Evolutionary conservation across 2,113 vertebrate species (phyloP).

Genomic region (Ceratotherium simum): DNA sequence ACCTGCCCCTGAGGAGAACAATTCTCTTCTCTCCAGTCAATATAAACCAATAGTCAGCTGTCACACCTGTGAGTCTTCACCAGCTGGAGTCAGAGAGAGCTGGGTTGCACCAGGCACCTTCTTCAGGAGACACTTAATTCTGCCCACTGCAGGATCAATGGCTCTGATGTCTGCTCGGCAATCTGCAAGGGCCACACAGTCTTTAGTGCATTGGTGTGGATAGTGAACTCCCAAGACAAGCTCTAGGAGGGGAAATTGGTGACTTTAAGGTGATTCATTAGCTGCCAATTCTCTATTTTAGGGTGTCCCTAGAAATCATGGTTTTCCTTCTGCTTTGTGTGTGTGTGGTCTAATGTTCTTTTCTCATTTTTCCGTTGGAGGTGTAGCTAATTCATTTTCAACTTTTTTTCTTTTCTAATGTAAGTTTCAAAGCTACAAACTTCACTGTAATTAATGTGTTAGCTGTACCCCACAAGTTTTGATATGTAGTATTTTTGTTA

Average conservation of each 20-base stretch:
- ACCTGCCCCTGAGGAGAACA: background rate
- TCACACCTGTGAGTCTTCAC: background rate
- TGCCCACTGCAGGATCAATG: background rate
- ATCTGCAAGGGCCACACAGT: background rate
- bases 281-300: background rate
- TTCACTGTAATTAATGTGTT: background rate
- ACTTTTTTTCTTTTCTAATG: background rate
- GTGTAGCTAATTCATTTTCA: background rate
- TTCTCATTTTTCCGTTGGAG: background rate
- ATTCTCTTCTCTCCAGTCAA: background rate
- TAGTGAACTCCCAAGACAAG: background rate
- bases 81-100: background rate
- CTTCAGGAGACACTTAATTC: background rate
- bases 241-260: background rate
- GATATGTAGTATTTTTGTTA: background rate
- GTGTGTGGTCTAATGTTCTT: background rate
- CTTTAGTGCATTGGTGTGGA: background rate
- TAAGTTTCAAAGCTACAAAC: constrained; percentile 20
- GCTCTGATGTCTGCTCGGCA: too few relatives aligned
- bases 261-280: background rate
- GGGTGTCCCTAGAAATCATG: background rate
- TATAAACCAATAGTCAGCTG: background rate
- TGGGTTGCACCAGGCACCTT: background rate
- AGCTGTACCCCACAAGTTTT: background rate
- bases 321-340: background rate